Evolutionary conservation across 1,140 invertebrate genomes (phyloP).

Genomic region (Lutraria rhynchaena): DNA sequence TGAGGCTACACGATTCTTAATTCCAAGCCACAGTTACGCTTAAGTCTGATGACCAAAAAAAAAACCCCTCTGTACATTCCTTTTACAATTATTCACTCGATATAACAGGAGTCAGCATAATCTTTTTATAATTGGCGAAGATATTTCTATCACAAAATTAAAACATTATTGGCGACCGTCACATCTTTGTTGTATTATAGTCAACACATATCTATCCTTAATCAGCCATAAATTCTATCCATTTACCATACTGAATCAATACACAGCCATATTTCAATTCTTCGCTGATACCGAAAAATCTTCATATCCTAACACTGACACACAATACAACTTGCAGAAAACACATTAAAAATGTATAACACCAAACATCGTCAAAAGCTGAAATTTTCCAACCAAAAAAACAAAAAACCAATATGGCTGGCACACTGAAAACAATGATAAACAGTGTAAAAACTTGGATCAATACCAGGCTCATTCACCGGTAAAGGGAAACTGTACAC

Average conservation of each 20-base stretch:
- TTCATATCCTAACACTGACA: background rate
- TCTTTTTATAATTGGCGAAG: too few species aligned
- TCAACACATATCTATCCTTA: background rate
- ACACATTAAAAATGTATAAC: conserved; percentile 31
- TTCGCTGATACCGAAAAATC: too few species aligned
- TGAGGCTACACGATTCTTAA: too few species aligned
- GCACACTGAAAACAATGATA: conserved; percentile 21
- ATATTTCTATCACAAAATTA: too few species aligned
- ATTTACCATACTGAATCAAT: conserved; percentile 1
- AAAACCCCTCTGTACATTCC: too few species aligned
- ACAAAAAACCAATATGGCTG: conserved; percentile 46
- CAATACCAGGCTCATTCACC: conserved; percentile 15
- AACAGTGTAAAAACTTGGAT: conserved; percentile 15
- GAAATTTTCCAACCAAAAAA: conserved; percentile 17
- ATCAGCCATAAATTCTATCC: conserved; percentile 5
- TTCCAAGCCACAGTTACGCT: too few species aligned
- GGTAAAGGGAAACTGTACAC: background rate
- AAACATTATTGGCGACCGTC: too few species aligned
- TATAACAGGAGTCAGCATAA: too few species aligned
- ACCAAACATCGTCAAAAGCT: conserved; percentile 10
- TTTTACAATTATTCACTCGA: too few species aligned
- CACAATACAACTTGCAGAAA: background rate
- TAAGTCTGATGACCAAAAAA: too few species aligned
- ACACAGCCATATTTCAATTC: background rate
- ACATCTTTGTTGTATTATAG: too few species aligned